phyloP scores from a whole-genome alignment of 1,140 invertebrate species.

The Zaprionus inermis region DNA sequence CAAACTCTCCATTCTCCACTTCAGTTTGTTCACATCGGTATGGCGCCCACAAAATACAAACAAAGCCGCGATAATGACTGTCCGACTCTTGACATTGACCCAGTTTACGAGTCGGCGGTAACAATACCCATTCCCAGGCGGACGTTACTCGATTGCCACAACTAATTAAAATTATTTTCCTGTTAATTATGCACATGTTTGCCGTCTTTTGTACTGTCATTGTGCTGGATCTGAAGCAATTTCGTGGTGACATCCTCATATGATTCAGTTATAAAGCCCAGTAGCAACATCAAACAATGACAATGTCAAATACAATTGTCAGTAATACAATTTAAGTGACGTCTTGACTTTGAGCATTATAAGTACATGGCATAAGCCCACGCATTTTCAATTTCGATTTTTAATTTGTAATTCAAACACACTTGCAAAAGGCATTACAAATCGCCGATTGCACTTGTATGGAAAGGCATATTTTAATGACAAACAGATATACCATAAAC shows the following conservation, averaged over 20 bases:
- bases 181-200: constrained; percentile 27
- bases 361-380: constrained; percentile 13
- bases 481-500: constrained; percentile 1
- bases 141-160: constrained; percentile 53
- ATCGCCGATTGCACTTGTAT: constrained; percentile 15
- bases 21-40: constrained; percentile 42
- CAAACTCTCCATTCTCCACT: constrained; percentile 30
- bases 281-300: constrained; percentile 19
- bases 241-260: constrained; percentile 59
- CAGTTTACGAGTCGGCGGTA: constrained; percentile 52
- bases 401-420: constrained; percentile 4
- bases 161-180: constrained; percentile 75
- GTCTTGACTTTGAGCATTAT: constrained; percentile 44
- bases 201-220: constrained; percentile 28
- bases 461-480: background rate
- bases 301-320: constrained; percentile 15
- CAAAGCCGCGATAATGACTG: constrained; percentile 24
- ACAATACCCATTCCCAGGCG: constrained; percentile 3
- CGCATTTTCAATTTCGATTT: constrained; percentile 13
- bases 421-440: constrained; percentile 31
- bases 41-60: constrained; percentile 46
- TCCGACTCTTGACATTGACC: constrained; percentile 71
- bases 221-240: constrained; percentile 48
- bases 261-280: constrained; percentile 32
- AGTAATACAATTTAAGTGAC: constrained; percentile 26